A percentile compares a stretch with the other conserved stretches of the same genome.
Conservation (phyloP, 2,888 invertebrate genomes). For the Lymantria monacha region DNA sequence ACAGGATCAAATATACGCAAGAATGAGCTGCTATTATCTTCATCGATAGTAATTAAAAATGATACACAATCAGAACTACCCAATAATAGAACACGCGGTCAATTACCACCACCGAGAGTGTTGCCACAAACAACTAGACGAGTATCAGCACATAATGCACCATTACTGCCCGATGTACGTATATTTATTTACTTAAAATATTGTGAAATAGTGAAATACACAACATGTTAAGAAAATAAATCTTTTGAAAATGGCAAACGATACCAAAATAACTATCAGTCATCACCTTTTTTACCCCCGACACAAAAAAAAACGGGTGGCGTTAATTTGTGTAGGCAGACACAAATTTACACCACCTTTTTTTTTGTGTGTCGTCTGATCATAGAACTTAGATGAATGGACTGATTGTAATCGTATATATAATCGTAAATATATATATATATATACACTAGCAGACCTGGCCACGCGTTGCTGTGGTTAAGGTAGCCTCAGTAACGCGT, state of each 20-base stretch:
- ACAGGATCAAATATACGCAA: slow-evolving; percentile 76
- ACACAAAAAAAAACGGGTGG: no score
- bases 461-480: no score
- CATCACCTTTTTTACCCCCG: no score
- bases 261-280: no score
- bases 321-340: no score
- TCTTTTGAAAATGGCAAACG: neutral
- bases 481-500: no score
- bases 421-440: no score
- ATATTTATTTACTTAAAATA: neutral
- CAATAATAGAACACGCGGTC: slow-evolving; percentile 75
- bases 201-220: neutral
- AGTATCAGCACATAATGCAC: slow-evolving; percentile 69
- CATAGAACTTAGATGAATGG: no score
- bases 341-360: no score
- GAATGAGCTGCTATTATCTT: slow-evolving; percentile 83
- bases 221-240: neutral
- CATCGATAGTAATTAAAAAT: slow-evolving; percentile 86
- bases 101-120: slow-evolving; percentile 59
- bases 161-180: slow-evolving; percentile 68
- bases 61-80: slow-evolving; percentile 88
- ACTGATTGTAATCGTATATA: no score
- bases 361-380: no score
- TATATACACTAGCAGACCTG: no score
- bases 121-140: slow-evolving; percentile 57